These are phyloP conservation scores for Acanthosoma haemorrhoidale DNA, from an alignment of 2,888 invertebrate genomes.

Conservation along the genomic window DNA sequence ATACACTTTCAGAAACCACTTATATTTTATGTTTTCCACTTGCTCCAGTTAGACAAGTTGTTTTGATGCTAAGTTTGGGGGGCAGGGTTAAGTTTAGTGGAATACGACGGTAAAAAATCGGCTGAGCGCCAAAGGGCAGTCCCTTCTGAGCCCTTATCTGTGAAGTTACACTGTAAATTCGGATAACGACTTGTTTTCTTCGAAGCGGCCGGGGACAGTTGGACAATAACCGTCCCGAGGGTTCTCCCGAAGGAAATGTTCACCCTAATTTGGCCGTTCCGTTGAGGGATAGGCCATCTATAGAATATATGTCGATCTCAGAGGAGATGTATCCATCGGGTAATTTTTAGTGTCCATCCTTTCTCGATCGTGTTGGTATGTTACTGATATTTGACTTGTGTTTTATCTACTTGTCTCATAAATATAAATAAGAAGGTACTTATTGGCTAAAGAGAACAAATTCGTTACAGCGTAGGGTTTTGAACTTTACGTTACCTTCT, in stretches of 20 bases:
- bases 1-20: not conserved
- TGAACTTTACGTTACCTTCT: too few species aligned
- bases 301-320: too few species aligned
- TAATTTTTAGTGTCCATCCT: too few species aligned
- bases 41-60: not conserved
- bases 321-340: too few species aligned
- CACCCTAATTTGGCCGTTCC: not conserved
- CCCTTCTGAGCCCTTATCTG: not conserved
- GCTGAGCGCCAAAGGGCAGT: not conserved
- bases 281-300: too few species aligned
- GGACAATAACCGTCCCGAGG: not conserved
- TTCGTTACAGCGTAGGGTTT: too few species aligned
- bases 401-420: too few species aligned
- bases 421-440: too few species aligned
- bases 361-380: too few species aligned
- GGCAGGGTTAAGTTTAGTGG: not conserved
- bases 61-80: not conserved
- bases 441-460: too few species aligned
- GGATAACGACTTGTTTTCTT: constrained; percentile 8
- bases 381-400: too few species aligned
- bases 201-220: too few species aligned
- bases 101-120: not conserved
- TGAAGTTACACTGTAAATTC: constrained; percentile 5
- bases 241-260: not conserved
- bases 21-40: not conserved